These are phyloP conservation scores for Capra hircus DNA, from an alignment of 2,113 vertebrate genomes.

Conservation along the genomic window DNA sequence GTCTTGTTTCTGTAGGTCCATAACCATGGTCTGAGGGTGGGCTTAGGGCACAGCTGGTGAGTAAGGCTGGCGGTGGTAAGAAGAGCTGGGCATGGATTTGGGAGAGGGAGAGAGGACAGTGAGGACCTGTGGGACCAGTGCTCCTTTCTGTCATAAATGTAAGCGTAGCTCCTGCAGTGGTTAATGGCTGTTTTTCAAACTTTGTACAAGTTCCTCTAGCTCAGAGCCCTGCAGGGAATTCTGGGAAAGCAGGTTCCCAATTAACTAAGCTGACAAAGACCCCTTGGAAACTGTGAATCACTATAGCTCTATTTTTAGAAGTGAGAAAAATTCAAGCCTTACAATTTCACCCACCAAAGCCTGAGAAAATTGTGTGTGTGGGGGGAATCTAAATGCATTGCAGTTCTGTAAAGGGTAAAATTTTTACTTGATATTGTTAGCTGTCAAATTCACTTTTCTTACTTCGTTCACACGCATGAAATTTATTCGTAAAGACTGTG, in stretches of 20 bases:
- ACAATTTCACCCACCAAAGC: background rate
- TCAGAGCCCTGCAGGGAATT: background rate
- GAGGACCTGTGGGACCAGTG: background rate
- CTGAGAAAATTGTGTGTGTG: background rate
- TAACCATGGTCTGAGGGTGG: background rate
- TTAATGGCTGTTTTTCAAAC: background rate
- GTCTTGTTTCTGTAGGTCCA: background rate
- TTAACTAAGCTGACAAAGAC: background rate
- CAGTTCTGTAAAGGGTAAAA: conserved; percentile 7
- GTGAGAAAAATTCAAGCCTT: background rate
- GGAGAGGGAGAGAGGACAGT: background rate
- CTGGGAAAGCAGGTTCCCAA: background rate
- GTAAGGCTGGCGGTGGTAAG: background rate
- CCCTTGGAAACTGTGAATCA: background rate
- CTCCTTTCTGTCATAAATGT: background rate
- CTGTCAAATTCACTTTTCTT: conserved; percentile 45
- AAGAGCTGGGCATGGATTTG: background rate
- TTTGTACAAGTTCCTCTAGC: background rate
- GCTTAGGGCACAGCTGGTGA: background rate
- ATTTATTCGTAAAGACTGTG: conserved; percentile 31
- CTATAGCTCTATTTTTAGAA: background rate
- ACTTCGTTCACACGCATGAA: background rate
- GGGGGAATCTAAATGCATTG: background rate
- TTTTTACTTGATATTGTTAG: conserved; percentile 27
- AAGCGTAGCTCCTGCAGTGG: background rate